These are phyloP conservation scores for Daubentonia madagascariensis DNA, from an alignment of 2,113 vertebrate genomes.

Conservation along the genomic window DNA sequence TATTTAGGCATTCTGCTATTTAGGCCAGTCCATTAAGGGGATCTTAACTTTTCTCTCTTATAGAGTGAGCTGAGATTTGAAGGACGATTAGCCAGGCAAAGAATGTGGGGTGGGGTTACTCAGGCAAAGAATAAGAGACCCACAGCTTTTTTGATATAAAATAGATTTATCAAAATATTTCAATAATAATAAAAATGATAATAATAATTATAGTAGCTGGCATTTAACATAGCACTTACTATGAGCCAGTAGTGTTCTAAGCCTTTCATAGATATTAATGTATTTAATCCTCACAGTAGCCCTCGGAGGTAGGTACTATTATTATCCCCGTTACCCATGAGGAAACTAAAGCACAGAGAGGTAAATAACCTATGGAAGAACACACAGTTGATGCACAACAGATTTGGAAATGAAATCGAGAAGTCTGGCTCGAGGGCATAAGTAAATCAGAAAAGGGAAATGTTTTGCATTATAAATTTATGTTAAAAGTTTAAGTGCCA, in stretches of 20 bases:
- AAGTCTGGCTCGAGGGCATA: background rate
- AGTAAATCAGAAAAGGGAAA: conserved; percentile 38
- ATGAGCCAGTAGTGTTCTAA: background rate
- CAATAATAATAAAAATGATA: background rate
- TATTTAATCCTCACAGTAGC: conserved; percentile 40
- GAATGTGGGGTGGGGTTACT: background rate
- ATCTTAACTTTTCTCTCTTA: background rate
- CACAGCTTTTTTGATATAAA: background rate
- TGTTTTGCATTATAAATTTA: background rate
- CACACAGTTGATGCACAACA: background rate
- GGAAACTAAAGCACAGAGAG: conserved; percentile 26
- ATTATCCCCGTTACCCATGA: background rate
- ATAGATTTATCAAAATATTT: background rate
- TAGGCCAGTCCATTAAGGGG: background rate
- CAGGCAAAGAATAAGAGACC: background rate
- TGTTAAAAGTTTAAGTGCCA: background rate
- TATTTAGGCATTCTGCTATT: background rate
- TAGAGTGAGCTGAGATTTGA: background rate
- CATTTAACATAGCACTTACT: background rate
- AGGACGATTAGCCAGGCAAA: background rate
- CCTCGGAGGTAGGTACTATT: conserved; percentile 33
- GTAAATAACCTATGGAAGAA: background rate
- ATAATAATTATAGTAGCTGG: background rate
- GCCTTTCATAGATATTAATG: background rate
- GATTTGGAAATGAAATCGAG: background rate